A percentile compares a stretch with the other conserved stretches of the same genome.
These are phyloP conservation scores for Apodemia zela DNA, from an alignment of 2,888 invertebrate species.

Conservation along the genomic window DNA sequence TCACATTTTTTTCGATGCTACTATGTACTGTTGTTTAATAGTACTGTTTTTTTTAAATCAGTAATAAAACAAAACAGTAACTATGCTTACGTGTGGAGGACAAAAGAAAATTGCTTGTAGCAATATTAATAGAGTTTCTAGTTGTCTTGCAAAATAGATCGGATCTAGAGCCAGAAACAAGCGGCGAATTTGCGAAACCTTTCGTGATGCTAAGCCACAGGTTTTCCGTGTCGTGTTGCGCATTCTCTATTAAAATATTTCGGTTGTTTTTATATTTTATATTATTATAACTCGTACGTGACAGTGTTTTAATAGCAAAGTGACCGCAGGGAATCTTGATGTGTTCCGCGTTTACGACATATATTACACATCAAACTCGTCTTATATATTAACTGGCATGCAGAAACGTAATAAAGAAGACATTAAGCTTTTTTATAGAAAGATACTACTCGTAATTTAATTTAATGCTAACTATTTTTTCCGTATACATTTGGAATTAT, in stretches of 20 bases:
- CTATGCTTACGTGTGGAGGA: slow-evolving; percentile 27
- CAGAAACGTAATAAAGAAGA: too few species aligned
- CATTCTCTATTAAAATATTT: neutral
- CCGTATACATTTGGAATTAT: too few species aligned
- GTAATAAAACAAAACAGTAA: too few species aligned
- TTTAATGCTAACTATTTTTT: too few species aligned
- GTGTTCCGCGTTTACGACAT: slow-evolving; percentile 2
- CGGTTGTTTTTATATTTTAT: slow-evolving; percentile 15
- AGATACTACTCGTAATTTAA: too few species aligned
- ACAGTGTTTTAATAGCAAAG: slow-evolving; percentile 10
- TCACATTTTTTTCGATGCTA: too few species aligned
- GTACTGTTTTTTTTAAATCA: too few species aligned
- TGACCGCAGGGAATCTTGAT: neutral
- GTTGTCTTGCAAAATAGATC: slow-evolving; percentile 54
- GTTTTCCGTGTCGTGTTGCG: slow-evolving; percentile 52
- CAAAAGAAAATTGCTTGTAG: slow-evolving; percentile 29
- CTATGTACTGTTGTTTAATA: too few species aligned
- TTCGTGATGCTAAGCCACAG: slow-evolving; percentile 69
- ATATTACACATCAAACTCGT: neutral
- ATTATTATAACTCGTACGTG: slow-evolving; percentile 23
- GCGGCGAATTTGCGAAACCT: slow-evolving; percentile 62
- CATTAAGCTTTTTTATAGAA: neutral
- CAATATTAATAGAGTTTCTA: slow-evolving; percentile 41
- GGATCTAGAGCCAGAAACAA: slow-evolving; percentile 51
- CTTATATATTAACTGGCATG: neutral